phyloP scores from a whole-genome alignment of 2,113 vertebrate species.

The Paramisgurnus dabryanus region DNA sequence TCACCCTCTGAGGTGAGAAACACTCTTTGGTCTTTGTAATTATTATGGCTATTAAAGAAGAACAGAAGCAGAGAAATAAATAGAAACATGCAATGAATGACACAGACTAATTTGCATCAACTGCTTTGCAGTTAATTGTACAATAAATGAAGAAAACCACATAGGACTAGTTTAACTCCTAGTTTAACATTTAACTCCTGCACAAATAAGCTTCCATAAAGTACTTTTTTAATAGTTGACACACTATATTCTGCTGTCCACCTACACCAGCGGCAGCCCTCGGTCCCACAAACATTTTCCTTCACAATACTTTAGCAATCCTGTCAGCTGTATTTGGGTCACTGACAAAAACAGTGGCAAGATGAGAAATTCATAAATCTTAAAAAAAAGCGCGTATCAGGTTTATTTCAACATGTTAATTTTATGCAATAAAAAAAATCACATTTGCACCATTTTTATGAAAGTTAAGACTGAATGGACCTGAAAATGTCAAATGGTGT shows the following conservation, averaged over 20 bases:
- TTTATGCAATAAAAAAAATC: no score
- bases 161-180: neutral
- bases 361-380: no score
- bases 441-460: no score
- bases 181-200: conserved; percentile 18
- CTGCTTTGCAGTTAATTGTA: neutral
- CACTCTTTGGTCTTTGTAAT: neutral
- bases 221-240: neutral
- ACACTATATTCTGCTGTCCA: neutral
- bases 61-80: neutral
- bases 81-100: neutral
- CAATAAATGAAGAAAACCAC: neutral
- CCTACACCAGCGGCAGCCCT: no score
- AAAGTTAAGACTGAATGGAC: no score
- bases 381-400: no score
- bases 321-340: no score
- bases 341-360: no score
- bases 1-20: neutral
- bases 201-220: conserved; percentile 7
- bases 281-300: no score
- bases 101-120: neutral
- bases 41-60: neutral
- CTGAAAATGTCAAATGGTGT: no score
- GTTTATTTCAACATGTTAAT: no score
- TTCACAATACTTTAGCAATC: no score